Evolutionary conservation across 2,113 vertebrate genomes (phyloP).

Genomic region (Ptilonorhynchus violaceus): DNA sequence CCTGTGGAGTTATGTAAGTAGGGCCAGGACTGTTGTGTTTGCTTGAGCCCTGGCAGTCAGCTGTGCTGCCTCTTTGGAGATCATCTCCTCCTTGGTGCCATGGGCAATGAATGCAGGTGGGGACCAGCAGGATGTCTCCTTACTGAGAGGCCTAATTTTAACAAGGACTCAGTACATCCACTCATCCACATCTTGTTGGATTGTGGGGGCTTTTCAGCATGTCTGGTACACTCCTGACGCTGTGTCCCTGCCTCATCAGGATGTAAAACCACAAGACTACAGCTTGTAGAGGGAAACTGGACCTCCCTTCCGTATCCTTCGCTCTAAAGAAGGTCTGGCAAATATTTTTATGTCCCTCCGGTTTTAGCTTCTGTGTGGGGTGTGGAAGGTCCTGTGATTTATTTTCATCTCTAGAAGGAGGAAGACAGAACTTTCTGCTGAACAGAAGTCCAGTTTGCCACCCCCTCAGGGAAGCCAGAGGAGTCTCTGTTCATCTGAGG

Average conservation of each 20-base stretch:
- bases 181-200: neutral
- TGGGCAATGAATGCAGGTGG: neutral
- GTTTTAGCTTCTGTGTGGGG: neutral
- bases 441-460: neutral
- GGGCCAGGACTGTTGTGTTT: neutral
- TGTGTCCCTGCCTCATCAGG: neutral
- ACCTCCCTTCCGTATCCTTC: neutral
- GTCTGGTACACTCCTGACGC: neutral
- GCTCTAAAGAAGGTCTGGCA: neutral
- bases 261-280: neutral
- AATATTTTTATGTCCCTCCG: neutral
- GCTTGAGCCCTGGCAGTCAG: neutral
- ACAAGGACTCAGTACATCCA: neutral
- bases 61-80: neutral
- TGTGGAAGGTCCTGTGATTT: neutral
- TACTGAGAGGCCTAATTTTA: neutral
- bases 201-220: neutral
- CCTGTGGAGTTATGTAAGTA: neutral
- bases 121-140: neutral
- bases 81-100: neutral
- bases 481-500: neutral
- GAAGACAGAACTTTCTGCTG: neutral
- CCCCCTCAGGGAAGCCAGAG: neutral
- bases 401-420: neutral
- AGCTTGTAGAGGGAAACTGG: neutral